Conservation (phyloP, 2,888 invertebrate species). For the Calliscelio sp. region DNA sequence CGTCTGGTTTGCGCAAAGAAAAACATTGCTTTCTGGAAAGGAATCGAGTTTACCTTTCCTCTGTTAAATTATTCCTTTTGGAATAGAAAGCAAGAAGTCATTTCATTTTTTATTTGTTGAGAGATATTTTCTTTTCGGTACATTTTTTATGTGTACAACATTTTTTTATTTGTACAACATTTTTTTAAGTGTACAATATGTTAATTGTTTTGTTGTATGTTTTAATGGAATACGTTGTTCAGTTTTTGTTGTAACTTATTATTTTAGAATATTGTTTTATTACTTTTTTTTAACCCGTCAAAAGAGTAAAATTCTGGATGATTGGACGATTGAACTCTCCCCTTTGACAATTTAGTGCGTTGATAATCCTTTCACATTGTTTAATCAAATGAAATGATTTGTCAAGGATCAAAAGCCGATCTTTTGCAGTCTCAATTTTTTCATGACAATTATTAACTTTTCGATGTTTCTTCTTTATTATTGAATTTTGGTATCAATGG, state of each 20-base stretch:
- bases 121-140: too few relatives aligned
- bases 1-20: slow-evolving; percentile 10
- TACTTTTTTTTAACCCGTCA: background rate
- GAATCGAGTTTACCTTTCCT: background rate
- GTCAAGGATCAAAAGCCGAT: slow-evolving; percentile 1
- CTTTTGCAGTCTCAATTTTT: background rate
- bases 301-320: too few relatives aligned
- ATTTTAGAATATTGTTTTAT: too few relatives aligned
- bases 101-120: too few relatives aligned
- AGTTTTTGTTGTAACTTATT: too few relatives aligned
- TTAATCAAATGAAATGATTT: background rate
- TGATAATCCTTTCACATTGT: background rate
- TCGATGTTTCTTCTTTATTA: background rate
- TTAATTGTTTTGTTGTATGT: too few relatives aligned
- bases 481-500: background rate
- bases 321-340: background rate
- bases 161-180: too few relatives aligned
- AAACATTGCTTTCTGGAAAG: background rate
- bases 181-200: too few relatives aligned
- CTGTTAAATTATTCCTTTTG: background rate
- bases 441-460: background rate
- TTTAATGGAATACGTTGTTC: too few relatives aligned
- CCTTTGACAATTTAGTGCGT: background rate
- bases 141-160: too few relatives aligned
- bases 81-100: background rate